These are phyloP conservation scores for Mareca penelope DNA, from an alignment of 2,797 vertebrate genomes.

Conservation along the genomic window DNA sequence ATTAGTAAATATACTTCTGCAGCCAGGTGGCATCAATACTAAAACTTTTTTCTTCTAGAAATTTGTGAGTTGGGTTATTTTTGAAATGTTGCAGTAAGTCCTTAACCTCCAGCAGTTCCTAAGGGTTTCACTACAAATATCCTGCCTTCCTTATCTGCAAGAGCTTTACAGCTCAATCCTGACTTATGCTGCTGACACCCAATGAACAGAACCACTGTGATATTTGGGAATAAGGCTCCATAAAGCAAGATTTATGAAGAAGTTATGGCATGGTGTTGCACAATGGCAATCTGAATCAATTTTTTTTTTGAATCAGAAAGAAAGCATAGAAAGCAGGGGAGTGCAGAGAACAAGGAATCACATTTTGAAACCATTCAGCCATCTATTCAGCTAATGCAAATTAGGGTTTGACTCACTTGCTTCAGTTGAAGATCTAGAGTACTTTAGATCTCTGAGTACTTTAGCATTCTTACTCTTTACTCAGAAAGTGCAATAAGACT, in stretches of 20 bases:
- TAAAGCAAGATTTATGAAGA: background rate
- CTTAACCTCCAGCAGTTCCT: background rate
- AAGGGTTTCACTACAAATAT: background rate
- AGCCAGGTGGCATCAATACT: background rate
- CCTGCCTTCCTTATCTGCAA: background rate
- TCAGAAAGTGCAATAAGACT: background rate
- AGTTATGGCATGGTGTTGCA: background rate
- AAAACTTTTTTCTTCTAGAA: background rate
- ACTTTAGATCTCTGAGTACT: background rate
- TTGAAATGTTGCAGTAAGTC: background rate
- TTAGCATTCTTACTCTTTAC: background rate
- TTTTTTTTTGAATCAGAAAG: background rate
- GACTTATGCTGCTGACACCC: rapidly evolving
- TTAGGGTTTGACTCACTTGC: background rate
- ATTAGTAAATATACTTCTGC: background rate
- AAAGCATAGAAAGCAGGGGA: background rate
- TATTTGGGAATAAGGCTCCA: background rate
- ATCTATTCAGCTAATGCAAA: background rate
- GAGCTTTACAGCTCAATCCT: background rate
- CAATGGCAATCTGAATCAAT: background rate
- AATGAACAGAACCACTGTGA: rapidly evolving
- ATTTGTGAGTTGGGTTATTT: background rate
- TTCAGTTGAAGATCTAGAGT: background rate
- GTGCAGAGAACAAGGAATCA: background rate
- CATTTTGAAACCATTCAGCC: background rate